phyloP scores from a whole-genome alignment of 2,888 invertebrate genomes.

The Orchestes rusci region DNA sequence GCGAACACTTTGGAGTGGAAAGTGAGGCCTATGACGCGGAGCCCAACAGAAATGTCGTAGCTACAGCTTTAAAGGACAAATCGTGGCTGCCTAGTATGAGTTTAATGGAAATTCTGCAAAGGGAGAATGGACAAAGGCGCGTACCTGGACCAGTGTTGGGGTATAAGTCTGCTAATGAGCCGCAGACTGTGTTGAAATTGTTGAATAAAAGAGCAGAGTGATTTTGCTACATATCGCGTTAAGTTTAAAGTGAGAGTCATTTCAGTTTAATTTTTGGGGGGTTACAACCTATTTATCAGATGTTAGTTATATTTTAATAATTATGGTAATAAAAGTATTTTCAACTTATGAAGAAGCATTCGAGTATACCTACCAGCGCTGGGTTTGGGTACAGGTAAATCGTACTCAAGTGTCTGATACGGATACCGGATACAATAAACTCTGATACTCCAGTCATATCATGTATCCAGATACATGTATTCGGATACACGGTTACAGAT shows the following conservation, averaged over 20 bases:
- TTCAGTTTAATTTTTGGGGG: background rate
- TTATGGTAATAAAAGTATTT: no score
- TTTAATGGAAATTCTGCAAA: slow-evolving; percentile 71
- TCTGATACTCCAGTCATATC: no score
- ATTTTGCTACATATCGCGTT: background rate
- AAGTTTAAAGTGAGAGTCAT: background rate
- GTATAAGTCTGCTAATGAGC: slow-evolving; percentile 29
- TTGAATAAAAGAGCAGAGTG: slow-evolving; percentile 11
- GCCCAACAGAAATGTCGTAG: slow-evolving; percentile 93
- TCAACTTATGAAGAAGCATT: no score
- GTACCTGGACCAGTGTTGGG: slow-evolving; percentile 60
- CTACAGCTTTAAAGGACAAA: slow-evolving; percentile 58
- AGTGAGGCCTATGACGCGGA: slow-evolving; percentile 92
- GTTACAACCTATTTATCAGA: no score
- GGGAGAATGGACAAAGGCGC: slow-evolving; percentile 71
- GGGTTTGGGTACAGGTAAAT: no score
- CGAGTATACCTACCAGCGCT: no score
- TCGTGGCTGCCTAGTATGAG: slow-evolving; percentile 88
- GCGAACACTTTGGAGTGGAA: slow-evolving; percentile 90
- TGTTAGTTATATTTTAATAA: no score
- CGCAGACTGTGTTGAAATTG: slow-evolving; percentile 36
- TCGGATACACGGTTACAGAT: no score
- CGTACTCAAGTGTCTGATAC: no score
- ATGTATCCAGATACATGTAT: no score
- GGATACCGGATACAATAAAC: no score